Evolutionary conservation across 1,140 invertebrate genomes (phyloP), one percentile per base, ranked within the genome.

Genomic region (Pteromalus puparum): DNA sequence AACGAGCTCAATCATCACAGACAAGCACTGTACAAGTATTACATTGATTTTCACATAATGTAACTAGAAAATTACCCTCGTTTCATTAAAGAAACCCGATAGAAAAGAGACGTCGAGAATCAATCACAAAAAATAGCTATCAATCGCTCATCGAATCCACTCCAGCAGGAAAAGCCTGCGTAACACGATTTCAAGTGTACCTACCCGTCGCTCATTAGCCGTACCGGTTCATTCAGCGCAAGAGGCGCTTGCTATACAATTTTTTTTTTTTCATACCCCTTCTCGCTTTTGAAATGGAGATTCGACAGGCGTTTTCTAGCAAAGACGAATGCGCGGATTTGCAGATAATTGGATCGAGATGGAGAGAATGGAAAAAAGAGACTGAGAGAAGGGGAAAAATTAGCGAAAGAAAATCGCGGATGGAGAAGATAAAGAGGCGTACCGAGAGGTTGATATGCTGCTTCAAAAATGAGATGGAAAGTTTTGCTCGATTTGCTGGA

Each of bases 291-390:
- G 73, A 48, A 75, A 73, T 18, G 72, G 34, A 15, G 72, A 73
- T 73, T 73, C 13, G 34, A 30, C 30, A 2, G 18, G 48, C 48
- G 48, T 53, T 53, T 53, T 53, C 48, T 15, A 61, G 21, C 18
- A n/a, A 75, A 75, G 42, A 75, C 42, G 73, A 75, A 75, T 15
- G 21, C 42, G 12, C 28, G 73, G 73, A 75, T 75, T 75, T 75
- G 24, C 10, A 4, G 42, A 75, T 75, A 75, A 75, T 75, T 75
- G 73, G 38, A 46, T 75, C 12, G 38, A 30, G 73, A 26, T 38
- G 28, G 30, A 6, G 6, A 68, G 68, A 73, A 73, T 21, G 30
- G 34, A 73, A 38, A 73, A 73, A 73, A n/a, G 21, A 1, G 18
- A 34, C 13, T 1, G 72, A 10, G 13, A 34, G 48, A 53, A n/a